phyloP scores from a whole-genome alignment of 2,888 invertebrate genomes.

The Teinopalpus imperialis region DNA sequence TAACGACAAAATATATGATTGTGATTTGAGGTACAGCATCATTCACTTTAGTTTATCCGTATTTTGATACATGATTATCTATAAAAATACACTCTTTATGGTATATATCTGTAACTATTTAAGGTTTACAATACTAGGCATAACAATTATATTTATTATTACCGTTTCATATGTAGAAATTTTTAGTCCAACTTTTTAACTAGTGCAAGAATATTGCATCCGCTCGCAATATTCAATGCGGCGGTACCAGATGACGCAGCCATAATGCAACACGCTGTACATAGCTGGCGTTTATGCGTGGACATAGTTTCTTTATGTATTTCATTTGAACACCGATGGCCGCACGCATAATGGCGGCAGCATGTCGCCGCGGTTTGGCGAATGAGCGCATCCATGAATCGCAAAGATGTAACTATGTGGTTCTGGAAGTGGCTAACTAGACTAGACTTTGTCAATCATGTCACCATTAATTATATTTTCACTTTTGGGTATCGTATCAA shows the following conservation, averaged over 20 bases:
- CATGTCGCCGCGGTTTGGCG: constrained; percentile 77
- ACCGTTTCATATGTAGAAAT: too few species aligned
- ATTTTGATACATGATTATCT: too few species aligned
- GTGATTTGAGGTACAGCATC: too few species aligned
- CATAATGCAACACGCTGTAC: constrained; percentile 25
- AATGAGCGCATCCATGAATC: constrained; percentile 51
- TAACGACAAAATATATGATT: too few species aligned
- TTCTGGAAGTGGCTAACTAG: constrained; percentile 2
- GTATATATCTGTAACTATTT: too few species aligned
- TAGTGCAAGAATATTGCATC: constrained; percentile 7
- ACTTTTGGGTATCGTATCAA: too few species aligned
- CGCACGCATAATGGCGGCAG: constrained; percentile 67
- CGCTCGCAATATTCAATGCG: constrained; percentile 7
- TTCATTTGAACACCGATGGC: constrained; percentile 74
- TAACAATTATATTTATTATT: too few species aligned
- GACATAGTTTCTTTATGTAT: constrained; percentile 73
- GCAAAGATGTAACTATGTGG: constrained; percentile 26
- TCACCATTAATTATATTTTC: too few species aligned
- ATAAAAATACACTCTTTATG: too few species aligned
- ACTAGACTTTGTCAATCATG: background rate
- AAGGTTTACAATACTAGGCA: too few species aligned
- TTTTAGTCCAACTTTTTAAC: too few species aligned
- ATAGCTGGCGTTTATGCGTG: constrained; percentile 41
- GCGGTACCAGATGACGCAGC: constrained; percentile 29
- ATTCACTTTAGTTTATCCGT: too few species aligned